These are phyloP conservation scores for Timema podura DNA, from an alignment of 2,888 invertebrate genomes.

Conservation along the genomic window DNA sequence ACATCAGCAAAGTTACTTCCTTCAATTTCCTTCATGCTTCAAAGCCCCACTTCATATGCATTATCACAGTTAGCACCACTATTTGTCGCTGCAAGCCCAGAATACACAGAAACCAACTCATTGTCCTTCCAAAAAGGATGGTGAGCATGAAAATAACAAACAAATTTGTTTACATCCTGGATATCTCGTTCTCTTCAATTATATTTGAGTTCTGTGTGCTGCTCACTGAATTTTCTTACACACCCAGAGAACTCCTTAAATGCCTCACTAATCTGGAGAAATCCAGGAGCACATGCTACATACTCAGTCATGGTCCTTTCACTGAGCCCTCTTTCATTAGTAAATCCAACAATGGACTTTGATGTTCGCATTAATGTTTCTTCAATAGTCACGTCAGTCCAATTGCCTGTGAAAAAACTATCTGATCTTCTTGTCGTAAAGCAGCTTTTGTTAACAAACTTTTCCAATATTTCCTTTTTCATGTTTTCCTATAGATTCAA, in stretches of 20 bases:
- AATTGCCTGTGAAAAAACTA: neutral
- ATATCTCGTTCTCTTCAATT: neutral
- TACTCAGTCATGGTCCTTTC: neutral
- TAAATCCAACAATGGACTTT: too few species aligned
- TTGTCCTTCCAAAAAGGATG: neutral
- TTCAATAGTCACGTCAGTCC: too few species aligned
- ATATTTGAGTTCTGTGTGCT: neutral
- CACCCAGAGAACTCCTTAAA: neutral
- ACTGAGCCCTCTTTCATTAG: too few species aligned
- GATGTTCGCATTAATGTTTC: too few species aligned
- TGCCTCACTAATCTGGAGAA: neutral
- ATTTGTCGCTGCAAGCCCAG: neutral
- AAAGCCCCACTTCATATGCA: neutral
- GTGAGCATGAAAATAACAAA: neutral
- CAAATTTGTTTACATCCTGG: conserved; percentile 1
- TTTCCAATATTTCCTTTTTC: neutral
- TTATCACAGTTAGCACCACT: neutral
- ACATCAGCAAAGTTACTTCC: neutral
- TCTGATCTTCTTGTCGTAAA: neutral
- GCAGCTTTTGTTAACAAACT: neutral
- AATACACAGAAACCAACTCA: conserved; percentile 9
- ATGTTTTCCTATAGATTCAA: conserved; percentile 4
- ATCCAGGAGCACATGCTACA: neutral
- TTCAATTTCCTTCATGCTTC: neutral
- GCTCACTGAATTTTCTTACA: neutral